Base-by-base conservation (phyloP, 2,888 invertebrate species). In the Saturnia pavonia region DNA sequence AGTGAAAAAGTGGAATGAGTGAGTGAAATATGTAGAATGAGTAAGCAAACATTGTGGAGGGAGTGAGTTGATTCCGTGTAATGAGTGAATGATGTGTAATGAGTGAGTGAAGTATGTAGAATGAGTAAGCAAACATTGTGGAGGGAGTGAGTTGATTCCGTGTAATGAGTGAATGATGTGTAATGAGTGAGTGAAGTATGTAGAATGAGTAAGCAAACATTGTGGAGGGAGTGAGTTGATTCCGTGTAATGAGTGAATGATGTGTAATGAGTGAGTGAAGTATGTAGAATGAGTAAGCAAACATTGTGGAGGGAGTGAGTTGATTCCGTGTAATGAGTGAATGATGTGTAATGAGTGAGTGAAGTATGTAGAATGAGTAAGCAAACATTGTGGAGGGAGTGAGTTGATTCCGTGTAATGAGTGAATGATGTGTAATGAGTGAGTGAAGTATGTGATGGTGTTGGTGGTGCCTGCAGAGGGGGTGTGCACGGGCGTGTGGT, bases 401-500 rank as follows among this genome's bases (percentile, higher is more conserved):
- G 22, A 22, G 8, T 11, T n/a, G n/a, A n/a, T n/a, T 2, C 34
- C 6, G 34, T 43, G 11, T 43, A 43, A 12, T 14, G 48, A 48
- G 16, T 48, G 11, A 6, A 43, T 43, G 43, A 7, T 9, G 1
- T 43, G 16, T 11, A 2, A 51, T 51, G 19, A 51, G 19, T 27
- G 25, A 57, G 25, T 25, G 57, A 25, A 27, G 34, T 63, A 40
- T 7, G 27, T 14, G 60, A 57, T 9, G 27, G 27, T 25, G 12
- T 67, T 25, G 43, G 65, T 45, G 54, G n/a, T n/a, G n/a, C n/a
- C n/a, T 27, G 57, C 72, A 85, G 85, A 85, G 76, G 85, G 85
- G 22, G 83, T 80, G 68, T 80, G 84, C 77, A 48, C 72, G 65
- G 83, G 80, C 16, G 76, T 67, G 51, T 82, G 83, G 83, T 81